These are phyloP conservation scores for Hyles lineata DNA, from an alignment of 2,888 invertebrate species.

Conservation along the genomic window DNA sequence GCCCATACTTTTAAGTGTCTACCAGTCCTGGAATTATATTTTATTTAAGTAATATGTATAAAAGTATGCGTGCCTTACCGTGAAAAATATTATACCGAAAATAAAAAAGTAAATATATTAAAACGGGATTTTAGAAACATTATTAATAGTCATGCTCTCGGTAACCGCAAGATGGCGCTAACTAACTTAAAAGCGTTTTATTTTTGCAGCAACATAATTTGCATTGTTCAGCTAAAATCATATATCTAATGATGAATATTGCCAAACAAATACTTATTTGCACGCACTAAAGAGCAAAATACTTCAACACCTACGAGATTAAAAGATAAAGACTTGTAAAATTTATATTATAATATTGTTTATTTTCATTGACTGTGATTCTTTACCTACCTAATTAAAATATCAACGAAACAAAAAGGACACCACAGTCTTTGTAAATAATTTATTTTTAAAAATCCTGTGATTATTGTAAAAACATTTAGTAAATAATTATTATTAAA, in stretches of 20 bases:
- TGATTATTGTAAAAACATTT: slow-evolving; percentile 8
- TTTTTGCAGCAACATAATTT: too few species aligned
- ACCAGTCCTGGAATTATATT: neutral
- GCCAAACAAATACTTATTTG: too few species aligned
- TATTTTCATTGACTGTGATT: slow-evolving; percentile 12
- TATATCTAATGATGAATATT: too few species aligned
- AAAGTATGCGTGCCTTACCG: neutral
- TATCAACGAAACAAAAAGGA: neutral
- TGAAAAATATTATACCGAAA: neutral
- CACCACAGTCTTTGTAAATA: slow-evolving; percentile 13
- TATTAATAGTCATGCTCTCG: too few species aligned
- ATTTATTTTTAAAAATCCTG: neutral
- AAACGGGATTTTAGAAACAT: too few species aligned
- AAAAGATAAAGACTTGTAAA: neutral
- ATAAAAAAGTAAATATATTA: too few species aligned
- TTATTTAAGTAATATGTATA: neutral
- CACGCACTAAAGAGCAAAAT: neutral
- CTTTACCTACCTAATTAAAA: too few species aligned
- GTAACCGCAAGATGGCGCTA: too few species aligned
- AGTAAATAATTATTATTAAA: slow-evolving; percentile 11
- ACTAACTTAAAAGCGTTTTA: too few species aligned
- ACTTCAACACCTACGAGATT: neutral
- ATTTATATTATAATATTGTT: neutral
- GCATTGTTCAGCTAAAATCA: too few species aligned
- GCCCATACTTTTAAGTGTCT: too few species aligned